These are phyloP conservation scores for Hyalella azteca DNA, from an alignment of 2,888 invertebrate genomes.

Conservation along the genomic window DNA sequence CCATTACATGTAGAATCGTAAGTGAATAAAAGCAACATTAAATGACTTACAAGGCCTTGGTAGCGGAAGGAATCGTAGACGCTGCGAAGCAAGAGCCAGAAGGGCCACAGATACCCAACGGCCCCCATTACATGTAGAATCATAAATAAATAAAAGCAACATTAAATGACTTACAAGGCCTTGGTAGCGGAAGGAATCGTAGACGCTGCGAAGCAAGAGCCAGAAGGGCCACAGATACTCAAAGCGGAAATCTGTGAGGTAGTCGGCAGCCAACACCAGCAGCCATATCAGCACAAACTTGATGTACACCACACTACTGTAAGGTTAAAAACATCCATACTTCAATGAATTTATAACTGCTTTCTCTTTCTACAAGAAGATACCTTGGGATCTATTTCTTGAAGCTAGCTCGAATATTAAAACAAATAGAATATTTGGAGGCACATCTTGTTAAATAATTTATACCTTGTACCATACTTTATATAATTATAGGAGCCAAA, in stretches of 20 bases:
- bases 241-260: conserved; percentile 96
- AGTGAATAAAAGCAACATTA: no score
- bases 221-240: conserved; percentile 99
- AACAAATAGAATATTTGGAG: no score
- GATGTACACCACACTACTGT: conserved; percentile 90
- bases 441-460: no score
- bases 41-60: conserved; percentile 88
- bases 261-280: conserved; percentile 91
- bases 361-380: no score
- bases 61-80: conserved; percentile 97
- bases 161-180: conserved; percentile 78
- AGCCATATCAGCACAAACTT: conserved; percentile 95
- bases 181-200: conserved; percentile 97
- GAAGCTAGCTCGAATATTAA: no score
- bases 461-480: no score
- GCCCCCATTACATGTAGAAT: no score
- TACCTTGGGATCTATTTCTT: no score
- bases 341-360: no score
- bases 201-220: conserved; percentile 91
- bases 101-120: conserved; percentile 99
- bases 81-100: conserved; percentile 93
- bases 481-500: no score
- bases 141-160: no score
- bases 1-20: no score
- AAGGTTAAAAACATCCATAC: conserved; percentile 65